Evolutionary conservation across 2,113 vertebrate genomes (phyloP).

Genomic region (Sinocyclocheilus grahami): DNA sequence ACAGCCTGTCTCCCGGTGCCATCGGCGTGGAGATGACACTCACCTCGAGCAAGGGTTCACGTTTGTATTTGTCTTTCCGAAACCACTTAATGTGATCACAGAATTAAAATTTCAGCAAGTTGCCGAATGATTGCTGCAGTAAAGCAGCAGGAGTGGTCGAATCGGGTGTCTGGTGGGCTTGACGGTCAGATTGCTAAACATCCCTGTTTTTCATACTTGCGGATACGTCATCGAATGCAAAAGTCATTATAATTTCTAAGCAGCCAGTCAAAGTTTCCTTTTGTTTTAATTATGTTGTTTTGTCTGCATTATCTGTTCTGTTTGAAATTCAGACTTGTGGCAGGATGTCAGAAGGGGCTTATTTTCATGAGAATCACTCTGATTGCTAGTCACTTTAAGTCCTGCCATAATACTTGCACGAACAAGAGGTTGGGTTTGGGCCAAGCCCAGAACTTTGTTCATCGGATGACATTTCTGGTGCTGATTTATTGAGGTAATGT

Average conservation of each 20-base stretch:
- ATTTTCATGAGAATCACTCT: slow-evolving; percentile 14
- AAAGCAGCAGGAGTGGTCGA: slow-evolving; percentile 54
- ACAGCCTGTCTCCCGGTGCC: slow-evolving; percentile 55
- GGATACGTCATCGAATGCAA: slow-evolving; percentile 13
- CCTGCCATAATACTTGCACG: slow-evolving; percentile 28
- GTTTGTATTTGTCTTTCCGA: slow-evolving; percentile 70
- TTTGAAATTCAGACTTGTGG: slow-evolving; percentile 26
- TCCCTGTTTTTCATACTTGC: slow-evolving; percentile 26
- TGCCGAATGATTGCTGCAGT: slow-evolving; percentile 59
- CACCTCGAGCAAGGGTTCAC: slow-evolving; percentile 60
- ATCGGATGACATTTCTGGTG: background rate
- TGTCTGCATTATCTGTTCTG: slow-evolving; percentile 3
- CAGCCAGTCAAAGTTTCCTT: slow-evolving; percentile 23
- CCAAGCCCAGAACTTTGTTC: background rate
- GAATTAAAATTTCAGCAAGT: slow-evolving; percentile 77
- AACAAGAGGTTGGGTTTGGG: slow-evolving; percentile 11
- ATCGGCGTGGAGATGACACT: slow-evolving; percentile 68
- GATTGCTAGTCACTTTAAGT: slow-evolving; percentile 30
- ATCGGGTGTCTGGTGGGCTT: slow-evolving; percentile 66
- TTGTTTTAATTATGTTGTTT: slow-evolving; percentile 14
- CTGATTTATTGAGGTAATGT: slow-evolving; percentile 3
- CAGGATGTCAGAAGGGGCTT: slow-evolving; percentile 29
- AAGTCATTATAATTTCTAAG: slow-evolving; percentile 22
- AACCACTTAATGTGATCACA: slow-evolving; percentile 78
- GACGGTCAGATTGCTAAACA: slow-evolving; percentile 36